Base-by-base conservation (phyloP, 2,797 vertebrate species). In the Lycodopsis pacificus region DNA sequence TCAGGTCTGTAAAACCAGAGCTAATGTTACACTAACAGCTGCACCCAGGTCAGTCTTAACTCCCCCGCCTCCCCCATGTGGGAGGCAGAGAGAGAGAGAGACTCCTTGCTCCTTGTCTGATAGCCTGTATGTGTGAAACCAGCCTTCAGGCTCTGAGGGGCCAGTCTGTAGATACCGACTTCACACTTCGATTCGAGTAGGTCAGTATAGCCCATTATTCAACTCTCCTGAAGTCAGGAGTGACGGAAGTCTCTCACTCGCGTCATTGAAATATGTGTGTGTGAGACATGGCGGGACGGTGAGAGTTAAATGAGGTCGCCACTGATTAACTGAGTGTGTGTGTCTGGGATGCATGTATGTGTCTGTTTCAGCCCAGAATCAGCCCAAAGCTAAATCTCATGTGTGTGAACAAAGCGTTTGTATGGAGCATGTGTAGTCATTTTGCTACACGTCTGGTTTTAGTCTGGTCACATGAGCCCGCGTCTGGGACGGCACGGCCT, bases 91-190 rank as follows among this genome's bases (percentile, higher is more conserved):
- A 49, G 17, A 20, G 48, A 32, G 53, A 57, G 20, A 65, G 67
- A 70, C 56, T 72, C 59, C 71, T 71, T 51, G 76, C 65, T 82
- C 82, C 69, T 75, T 61, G 67, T 73, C 63, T 82, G 71, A 79
- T 51, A 68, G 34, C 65, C 69, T 54, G 44, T 19, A 51, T 8
- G 27, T 20, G 65, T 65, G 49, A 81, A 80, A 36, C 49, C 34
- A 32, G 64, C 75, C 59, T 78, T 49, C 32, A 73, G 83, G 72
- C 34, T 7, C 44, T 62, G 14, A 77, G 80, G 74, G 57, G 76
- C 75, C 62, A 12, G 65, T 76, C 71, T 67, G 32, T 61, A 85
- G 63, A 89, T 82, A 87, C 61, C 77, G 63, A 88, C 90, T 86
- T 80, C 79, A 74, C 72, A 65, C 75, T 89, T 82, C 56, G 79